Base-by-base conservation (phyloP, 1,140 invertebrate species). In the Cyphomyrmex costatus region DNA sequence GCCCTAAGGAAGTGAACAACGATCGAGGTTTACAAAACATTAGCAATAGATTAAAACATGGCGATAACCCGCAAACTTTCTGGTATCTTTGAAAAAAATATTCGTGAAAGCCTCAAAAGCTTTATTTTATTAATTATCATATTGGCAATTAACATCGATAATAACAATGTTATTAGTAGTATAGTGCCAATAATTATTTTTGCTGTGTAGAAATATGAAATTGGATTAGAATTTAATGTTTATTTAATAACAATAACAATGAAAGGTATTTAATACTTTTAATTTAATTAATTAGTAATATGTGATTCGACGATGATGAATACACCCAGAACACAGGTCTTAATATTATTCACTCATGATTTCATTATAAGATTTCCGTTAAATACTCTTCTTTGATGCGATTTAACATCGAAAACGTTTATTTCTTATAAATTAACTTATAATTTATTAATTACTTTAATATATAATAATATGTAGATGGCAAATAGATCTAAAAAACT, bases 321-420 rank as follows among this genome's bases (percentile, higher is more conserved):
- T 82, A 82, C 51, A 82, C 46, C 2, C 66, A 73, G 79, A 51
- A 12, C 73, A 82, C 24, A 73, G 42, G 10, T 71, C 66, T 80
- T 73, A 82, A 73, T 82, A 73, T 70, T 80, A 80, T 68, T 70
- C 12, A 79, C n/a, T 79, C 56, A n/a, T 68, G 16, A 71, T 49
- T 83, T 74, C 49, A 61, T 74, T 19, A 49, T 49, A 60, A 83
- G 53, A 12, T 83, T 83, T 83, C 68, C 53, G 19, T 58, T 27
- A 19, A 78, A 5, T 53, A 68, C 21, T 51, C 27, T 3, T 70
- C 30, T 8, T 33, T 21, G n/a, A 58, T 21, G 19, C 36, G 12
- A 73, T 82, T 56, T 71, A 24, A 60, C 8, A 83, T 60, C 2
- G 60, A 73, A 49, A 30, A 78, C 0, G 24, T 73, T 71, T 33